Percentiles rank a stretch among this genome's conserved stretches.
Evolutionary conservation across 2,888 invertebrate species (phyloP).

Genomic region (Lasioglossum marginatum): DNA sequence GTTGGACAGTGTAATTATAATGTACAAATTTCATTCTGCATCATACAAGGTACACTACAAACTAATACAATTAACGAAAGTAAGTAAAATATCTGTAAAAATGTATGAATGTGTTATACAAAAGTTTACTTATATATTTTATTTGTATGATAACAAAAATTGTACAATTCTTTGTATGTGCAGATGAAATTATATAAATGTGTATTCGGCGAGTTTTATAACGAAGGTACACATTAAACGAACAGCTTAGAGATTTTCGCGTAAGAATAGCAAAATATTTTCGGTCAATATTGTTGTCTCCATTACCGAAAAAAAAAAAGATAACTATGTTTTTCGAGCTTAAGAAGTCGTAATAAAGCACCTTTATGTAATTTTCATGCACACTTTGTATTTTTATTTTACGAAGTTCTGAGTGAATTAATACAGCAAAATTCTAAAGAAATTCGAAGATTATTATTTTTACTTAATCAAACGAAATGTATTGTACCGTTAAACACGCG

Average conservation of each 20-base stretch:
- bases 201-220: slow-evolving; percentile 53
- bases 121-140: slow-evolving; percentile 42
- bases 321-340: slow-evolving; percentile 19
- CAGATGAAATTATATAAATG: slow-evolving; percentile 55
- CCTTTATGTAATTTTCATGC: slow-evolving; percentile 28
- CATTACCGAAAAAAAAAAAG: slow-evolving; percentile 15
- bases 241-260: slow-evolving; percentile 32
- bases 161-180: slow-evolving; percentile 57
- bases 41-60: slow-evolving; percentile 43
- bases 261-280: slow-evolving; percentile 35
- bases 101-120: slow-evolving; percentile 21
- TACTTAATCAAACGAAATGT: not conserved
- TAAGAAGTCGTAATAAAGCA: slow-evolving; percentile 41
- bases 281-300: slow-evolving; percentile 25
- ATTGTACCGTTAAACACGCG: not conserved
- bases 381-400: slow-evolving; percentile 18
- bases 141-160: slow-evolving; percentile 35
- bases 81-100: slow-evolving; percentile 27
- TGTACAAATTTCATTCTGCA: slow-evolving; percentile 58
- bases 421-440: not conserved
- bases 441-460: not conserved
- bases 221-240: slow-evolving; percentile 48
- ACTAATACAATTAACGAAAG: slow-evolving; percentile 32
- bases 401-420: slow-evolving; percentile 5
- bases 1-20: slow-evolving; percentile 18